Evolutionary conservation across 2,888 invertebrate species (phyloP), one percentile per base, ranked within the genome.

Genomic region (Gonocerus acuteangulatus): DNA sequence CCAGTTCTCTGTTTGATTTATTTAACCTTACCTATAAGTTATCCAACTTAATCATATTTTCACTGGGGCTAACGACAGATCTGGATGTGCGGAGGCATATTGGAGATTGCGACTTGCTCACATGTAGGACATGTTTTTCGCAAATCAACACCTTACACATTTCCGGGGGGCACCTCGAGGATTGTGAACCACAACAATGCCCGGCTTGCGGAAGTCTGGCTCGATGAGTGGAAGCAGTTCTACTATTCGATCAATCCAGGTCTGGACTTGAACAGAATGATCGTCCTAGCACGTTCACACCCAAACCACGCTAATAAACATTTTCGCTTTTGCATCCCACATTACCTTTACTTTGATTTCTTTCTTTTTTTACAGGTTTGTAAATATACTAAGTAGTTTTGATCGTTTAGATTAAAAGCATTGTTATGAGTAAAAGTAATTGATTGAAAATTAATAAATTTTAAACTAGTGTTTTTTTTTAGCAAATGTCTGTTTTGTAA

Each of bases 161-260:
- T 97, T 83, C 97, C 97, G 61, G 97, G 95, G 71, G 97, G 95
- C 73, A 93, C 93, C 71, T 89, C 89, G 78, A 87, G 87, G 73
- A 93, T 96, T 74, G 96, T 97, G 78, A 95, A 96, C 82, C 93
- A 95, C 81, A 99, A 99, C 85, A 95, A 95, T 79, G 94, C 95
- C 75, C 85, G 97, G 71, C 88, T 96, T 73, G 96, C 95, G 69
- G 94, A 95, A 77, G 97, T 97, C 72, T 99, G 97, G 97, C 86
- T 99, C 79, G 97, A 97, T 81, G 93, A 95, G 74, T 96, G 96
- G 89, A 93, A 93, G 83, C 89, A 90, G 76, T 95, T 95, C 86
- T 95, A 93, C 87, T 95, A 92, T 87, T 91, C 89, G 81, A 92
- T 95, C 82, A 94, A 94, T 82, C 94, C 94, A 87, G 93, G 94